These are phyloP conservation scores for Platalea minor DNA, from an alignment of 2,797 vertebrate genomes.

Conservation along the genomic window DNA sequence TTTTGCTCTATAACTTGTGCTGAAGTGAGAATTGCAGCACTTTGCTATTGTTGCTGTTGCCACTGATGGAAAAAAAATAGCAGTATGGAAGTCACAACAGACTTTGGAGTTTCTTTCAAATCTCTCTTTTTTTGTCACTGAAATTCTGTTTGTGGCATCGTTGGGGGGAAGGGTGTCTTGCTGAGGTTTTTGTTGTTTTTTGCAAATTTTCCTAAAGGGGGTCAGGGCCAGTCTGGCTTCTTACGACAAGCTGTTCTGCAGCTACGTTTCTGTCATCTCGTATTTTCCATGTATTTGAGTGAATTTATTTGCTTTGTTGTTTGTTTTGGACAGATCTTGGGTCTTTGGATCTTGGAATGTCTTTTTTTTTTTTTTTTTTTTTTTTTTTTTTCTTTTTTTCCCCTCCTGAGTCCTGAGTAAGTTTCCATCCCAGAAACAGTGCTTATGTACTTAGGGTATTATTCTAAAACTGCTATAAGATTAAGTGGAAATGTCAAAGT, in stretches of 20 bases:
- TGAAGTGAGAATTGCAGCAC: background rate
- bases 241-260: background rate
- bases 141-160: background rate
- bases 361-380: background rate
- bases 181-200: background rate
- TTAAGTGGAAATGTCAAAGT: conserved; percentile 2
- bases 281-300: background rate
- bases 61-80: background rate
- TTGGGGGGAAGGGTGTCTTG: background rate
- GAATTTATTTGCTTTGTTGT: background rate
- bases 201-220: background rate
- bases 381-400: too few relatives aligned
- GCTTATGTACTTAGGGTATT: background rate
- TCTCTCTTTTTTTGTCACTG: background rate
- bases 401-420: background rate
- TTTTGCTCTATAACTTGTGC: background rate
- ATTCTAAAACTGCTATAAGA: background rate
- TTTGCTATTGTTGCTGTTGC: background rate
- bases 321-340: background rate
- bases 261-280: background rate
- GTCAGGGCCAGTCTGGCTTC: background rate
- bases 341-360: background rate
- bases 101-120: background rate
- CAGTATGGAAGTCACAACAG: background rate
- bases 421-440: background rate